phyloP scores from a whole-genome alignment of 1,140 invertebrate genomes.

The Magallana gigas region DNA sequence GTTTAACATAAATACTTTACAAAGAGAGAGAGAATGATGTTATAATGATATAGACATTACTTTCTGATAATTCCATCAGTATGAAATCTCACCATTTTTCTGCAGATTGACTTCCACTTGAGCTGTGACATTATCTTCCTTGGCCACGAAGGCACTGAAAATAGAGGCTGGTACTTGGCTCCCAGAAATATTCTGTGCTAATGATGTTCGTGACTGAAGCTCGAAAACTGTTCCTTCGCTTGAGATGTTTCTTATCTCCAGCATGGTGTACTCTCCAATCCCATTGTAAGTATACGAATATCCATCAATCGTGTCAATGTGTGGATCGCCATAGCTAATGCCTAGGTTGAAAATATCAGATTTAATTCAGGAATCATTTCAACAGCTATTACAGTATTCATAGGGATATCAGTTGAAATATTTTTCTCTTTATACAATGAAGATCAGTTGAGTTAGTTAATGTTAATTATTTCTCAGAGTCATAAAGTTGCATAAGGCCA shows the following conservation, averaged over 20 bases:
- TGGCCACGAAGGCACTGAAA: constrained; percentile 60
- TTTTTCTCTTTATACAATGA: too few relatives aligned
- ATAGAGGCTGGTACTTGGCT: constrained; percentile 54
- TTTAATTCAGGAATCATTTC: too few relatives aligned
- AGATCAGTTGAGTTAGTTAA: too few relatives aligned
- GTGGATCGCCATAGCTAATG: constrained; percentile 70
- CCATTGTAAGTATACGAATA: constrained; percentile 73
- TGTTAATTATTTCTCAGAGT: too few relatives aligned
- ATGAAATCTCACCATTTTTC: constrained; percentile 19
- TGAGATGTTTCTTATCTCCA: constrained; percentile 51
- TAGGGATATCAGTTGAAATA: too few relatives aligned
- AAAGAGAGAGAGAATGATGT: too few relatives aligned
- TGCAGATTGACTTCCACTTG: constrained; percentile 40
- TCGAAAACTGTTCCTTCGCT: constrained; percentile 38
- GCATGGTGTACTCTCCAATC: constrained; percentile 69
- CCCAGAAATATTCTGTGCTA: not conserved
- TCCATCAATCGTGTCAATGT: constrained; percentile 73
- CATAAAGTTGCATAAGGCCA: too few relatives aligned
- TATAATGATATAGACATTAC: too few relatives aligned
- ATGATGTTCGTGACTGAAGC: constrained; percentile 59
- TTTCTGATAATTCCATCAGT: too few relatives aligned
- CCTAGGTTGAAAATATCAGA: not conserved
- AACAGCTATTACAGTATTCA: too few relatives aligned
- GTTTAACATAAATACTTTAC: too few relatives aligned
- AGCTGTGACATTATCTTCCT: constrained; percentile 3